These are phyloP conservation scores for Tinea trinotella DNA, from an alignment of 2,888 invertebrate species.

Conservation along the genomic window DNA sequence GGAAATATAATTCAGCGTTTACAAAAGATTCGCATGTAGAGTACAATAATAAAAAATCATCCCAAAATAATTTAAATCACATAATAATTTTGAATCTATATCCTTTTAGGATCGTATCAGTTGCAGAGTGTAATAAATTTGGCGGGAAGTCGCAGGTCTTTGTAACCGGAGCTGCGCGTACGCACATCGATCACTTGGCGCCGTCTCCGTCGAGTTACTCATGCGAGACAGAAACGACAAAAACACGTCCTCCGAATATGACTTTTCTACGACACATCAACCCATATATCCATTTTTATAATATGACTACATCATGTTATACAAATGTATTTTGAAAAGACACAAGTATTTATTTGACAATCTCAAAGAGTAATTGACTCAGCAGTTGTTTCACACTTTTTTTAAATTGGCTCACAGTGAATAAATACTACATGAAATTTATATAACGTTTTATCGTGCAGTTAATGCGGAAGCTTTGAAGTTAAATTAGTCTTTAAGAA, in stretches of 20 bases:
- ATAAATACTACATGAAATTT: neutral
- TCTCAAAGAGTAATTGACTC: neutral
- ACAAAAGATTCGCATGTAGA: too few species aligned
- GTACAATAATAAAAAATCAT: too few species aligned
- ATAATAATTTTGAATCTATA: too few species aligned
- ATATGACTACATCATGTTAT: neutral
- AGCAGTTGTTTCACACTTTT: neutral
- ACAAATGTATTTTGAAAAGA: neutral
- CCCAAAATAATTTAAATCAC: neutral
- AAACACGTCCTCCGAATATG: slow-evolving; percentile 32
- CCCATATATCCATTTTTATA: neutral
- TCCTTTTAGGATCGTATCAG: neutral
- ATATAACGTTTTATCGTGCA: neutral
- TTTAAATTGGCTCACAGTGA: neutral
- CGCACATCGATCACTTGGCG: slow-evolving; percentile 26
- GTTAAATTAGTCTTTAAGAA: neutral
- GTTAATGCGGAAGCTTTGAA: slow-evolving; percentile 1
- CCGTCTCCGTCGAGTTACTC: slow-evolving; percentile 35
- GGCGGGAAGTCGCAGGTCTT: slow-evolving; percentile 28
- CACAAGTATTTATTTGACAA: neutral
- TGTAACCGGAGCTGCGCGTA: slow-evolving; percentile 37
- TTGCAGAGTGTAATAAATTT: neutral
- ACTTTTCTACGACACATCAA: slow-evolving; percentile 7
- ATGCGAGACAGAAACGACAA: slow-evolving; percentile 36
- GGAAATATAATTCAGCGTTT: too few species aligned